A percentile compares a stretch with the other conserved stretches of the same genome.
Conservation (phyloP, 2,797 vertebrate genomes). For the Pogonophryne albipinna region DNA sequence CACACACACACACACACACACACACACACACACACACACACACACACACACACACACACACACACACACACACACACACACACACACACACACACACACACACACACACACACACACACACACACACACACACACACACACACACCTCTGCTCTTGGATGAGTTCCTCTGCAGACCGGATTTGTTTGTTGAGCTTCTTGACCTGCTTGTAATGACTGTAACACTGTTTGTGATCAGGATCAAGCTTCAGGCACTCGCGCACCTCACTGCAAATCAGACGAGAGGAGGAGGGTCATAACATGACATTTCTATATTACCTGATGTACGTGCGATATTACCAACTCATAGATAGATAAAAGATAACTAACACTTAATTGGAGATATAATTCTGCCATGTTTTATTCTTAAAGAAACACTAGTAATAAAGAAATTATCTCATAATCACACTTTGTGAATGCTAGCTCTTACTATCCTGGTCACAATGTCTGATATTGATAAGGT, state of each 20-base stretch:
- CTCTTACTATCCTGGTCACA: background rate
- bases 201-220: conserved; percentile 96
- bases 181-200: conserved; percentile 98
- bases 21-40: no score
- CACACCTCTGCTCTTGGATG: conserved; percentile 92
- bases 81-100: no score
- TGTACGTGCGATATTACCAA: background rate
- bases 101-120: no score
- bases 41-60: no score
- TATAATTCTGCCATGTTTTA: background rate
- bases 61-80: no score
- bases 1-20: no score
- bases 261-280: conserved; percentile 86
- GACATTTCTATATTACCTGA: background rate
- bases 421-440: background rate
- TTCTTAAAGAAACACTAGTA: background rate
- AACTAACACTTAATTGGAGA: background rate
- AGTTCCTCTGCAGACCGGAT: conserved; percentile 93
- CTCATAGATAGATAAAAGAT: background rate
- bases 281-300: conserved; percentile 1
- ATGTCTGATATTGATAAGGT: background rate
- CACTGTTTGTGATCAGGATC: conserved; percentile 97
- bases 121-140: conserved; percentile 9
- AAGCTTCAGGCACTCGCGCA: conserved; percentile 97
- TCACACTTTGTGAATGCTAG: background rate